Evolutionary conservation across 2,888 invertebrate species (phyloP), one percentile per base, ranked within the genome.

Genomic region (Drosophila borealis): DNA sequence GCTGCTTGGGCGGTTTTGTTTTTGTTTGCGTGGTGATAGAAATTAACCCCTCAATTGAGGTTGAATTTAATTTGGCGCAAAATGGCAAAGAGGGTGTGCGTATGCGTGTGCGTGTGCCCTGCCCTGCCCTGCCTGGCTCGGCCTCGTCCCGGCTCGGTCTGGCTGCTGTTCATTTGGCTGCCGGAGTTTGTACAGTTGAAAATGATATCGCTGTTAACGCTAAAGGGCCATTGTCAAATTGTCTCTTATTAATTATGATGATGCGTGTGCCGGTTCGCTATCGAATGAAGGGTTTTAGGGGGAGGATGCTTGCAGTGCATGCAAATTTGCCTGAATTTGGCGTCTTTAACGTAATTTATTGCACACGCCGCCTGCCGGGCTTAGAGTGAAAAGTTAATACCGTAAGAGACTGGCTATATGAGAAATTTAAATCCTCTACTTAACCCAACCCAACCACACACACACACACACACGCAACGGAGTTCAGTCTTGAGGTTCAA

Each of bases 31-130:
- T 80, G 89, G 90, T 90, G 90, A 90, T 90, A 89, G 89, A 90
- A 90, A 91, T 92, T 92, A 91, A 92, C 91, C 92, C 91, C 91
- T 91, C 90, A 91, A 91, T 91, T 91, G 92, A 91, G 91, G 91
- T 92, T 92, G 91, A 91, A 91, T 91, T 91, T 92, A 91, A 91
- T 91, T 91, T 92, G 91, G 91, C 91, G 90, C 91, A 91, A 91
- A 91, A 90, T 89, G 81, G 80, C 80, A 82, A 79, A 71, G 49
- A 44, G 81, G 74, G 86, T 80, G 80, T 77, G 75, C 36, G 36
- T 36, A 4, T 80, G 66, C 65, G 70, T 62, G 61, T 46, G 55
- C 34, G 17, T 17, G 17, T 3, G 11, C 4, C 19, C 11, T 17
- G 1, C 19, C 36, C 11, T 10, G 6, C 19, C 29, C n/a, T 9